Percentiles rank a stretch among this genome's conserved stretches.
Evolutionary conservation across 2,113 vertebrate species (phyloP).

Genomic region (Mustela lutreola): DNA sequence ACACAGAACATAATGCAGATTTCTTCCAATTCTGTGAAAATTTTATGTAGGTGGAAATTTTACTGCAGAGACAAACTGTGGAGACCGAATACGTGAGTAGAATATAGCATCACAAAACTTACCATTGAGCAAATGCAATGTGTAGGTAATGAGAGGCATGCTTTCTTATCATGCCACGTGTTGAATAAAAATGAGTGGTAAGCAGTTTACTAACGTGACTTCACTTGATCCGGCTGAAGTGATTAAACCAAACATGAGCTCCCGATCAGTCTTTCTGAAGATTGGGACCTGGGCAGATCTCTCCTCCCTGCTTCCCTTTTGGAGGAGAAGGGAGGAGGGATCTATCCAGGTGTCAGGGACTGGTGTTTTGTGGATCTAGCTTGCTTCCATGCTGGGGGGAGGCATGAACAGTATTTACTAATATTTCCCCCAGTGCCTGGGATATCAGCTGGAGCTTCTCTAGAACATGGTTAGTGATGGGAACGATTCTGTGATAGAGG

Average conservation of each 20-base stretch:
- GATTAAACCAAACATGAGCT: neutral
- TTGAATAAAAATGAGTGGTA: neutral
- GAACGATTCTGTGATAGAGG: neutral
- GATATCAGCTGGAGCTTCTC: neutral
- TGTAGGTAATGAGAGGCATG: neutral
- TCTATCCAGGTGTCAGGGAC: neutral
- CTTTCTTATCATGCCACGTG: neutral
- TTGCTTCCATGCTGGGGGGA: neutral
- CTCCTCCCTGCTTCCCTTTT: neutral
- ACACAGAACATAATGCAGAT: neutral
- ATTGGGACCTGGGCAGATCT: neutral
- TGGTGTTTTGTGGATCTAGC: neutral
- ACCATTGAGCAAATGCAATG: neutral
- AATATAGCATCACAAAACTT: neutral
- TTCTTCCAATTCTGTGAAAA: neutral
- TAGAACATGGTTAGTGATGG: neutral
- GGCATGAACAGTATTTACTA: neutral
- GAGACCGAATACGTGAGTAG: neutral
- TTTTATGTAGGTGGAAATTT: neutral
- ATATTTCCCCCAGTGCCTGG: neutral
- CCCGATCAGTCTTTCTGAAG: neutral
- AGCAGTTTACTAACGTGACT: neutral
- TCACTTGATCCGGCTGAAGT: neutral
- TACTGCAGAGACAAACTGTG: neutral
- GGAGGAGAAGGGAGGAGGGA: neutral